These are phyloP conservation scores for Amblyopsis rosae DNA, from an alignment of 2,113 vertebrate species.

Conservation along the genomic window DNA sequence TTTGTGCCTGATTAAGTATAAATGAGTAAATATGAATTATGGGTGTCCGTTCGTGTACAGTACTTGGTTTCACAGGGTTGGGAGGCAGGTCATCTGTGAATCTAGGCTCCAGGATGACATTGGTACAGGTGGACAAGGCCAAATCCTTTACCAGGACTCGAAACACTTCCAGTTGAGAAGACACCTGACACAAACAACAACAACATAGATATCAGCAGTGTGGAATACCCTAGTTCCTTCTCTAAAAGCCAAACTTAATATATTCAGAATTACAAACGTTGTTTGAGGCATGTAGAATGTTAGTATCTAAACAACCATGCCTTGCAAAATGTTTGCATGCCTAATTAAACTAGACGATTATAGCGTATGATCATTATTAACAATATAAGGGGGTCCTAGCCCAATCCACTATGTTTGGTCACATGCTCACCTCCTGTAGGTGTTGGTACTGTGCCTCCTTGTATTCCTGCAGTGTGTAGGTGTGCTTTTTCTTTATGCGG, in stretches of 20 bases:
- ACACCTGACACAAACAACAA: constrained; percentile 66
- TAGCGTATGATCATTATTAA: neutral
- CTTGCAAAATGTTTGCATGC: too few relatives aligned
- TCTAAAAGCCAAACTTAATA: too few relatives aligned
- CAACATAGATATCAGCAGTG: neutral
- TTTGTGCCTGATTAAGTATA: neutral
- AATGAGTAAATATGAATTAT: neutral
- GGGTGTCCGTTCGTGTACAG: constrained; percentile 7
- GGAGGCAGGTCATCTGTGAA: constrained; percentile 48
- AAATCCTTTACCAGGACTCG: constrained; percentile 80
- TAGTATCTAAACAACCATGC: too few relatives aligned
- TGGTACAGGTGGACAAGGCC: constrained; percentile 74
- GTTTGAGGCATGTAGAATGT: too few relatives aligned
- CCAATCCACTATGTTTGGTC: neutral
- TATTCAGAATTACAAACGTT: too few relatives aligned
- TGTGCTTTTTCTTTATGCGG: constrained; percentile 73
- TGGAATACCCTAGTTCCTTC: neutral
- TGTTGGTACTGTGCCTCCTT: constrained; percentile 66
- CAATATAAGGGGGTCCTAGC: neutral
- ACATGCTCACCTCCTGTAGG: constrained; percentile 72
- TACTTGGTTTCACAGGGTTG: constrained; percentile 2
- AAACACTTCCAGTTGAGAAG: constrained; percentile 73
- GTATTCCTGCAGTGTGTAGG: constrained; percentile 81
- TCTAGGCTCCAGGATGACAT: constrained; percentile 65
- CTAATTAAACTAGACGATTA: neutral